Evolutionary conservation across 2,113 vertebrate species (phyloP).

Genomic region (Tyto alba): DNA sequence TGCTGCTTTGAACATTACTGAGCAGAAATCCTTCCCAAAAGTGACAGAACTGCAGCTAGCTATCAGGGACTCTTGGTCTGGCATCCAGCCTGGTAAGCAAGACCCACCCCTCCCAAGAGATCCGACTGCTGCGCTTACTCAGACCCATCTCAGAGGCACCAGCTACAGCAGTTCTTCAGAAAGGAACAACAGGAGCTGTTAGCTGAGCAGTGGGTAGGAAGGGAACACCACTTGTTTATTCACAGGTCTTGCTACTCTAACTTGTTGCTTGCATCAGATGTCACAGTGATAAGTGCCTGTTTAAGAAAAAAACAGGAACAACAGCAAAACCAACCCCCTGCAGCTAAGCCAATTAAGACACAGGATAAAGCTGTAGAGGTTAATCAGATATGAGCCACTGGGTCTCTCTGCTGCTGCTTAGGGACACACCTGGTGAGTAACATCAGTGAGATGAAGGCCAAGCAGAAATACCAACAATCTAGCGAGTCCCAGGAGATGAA

Average conservation of each 20-base stretch:
- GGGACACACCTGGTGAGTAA: neutral
- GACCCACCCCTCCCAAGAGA: neutral
- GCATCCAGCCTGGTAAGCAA: neutral
- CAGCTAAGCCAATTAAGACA: slow-evolving; percentile 44
- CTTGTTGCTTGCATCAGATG: neutral
- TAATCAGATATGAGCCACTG: slow-evolving; percentile 43
- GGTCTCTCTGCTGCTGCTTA: slow-evolving; percentile 19
- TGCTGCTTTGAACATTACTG: neutral
- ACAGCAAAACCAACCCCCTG: neutral
- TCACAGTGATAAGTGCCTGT: neutral
- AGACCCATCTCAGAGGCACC: neutral
- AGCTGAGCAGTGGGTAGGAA: neutral
- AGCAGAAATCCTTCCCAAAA: neutral
- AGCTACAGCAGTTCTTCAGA: neutral
- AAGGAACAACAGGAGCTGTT: neutral
- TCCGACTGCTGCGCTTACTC: neutral
- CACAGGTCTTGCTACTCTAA: neutral
- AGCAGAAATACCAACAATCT: neutral
- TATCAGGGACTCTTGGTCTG: neutral
- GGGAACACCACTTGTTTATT: neutral
- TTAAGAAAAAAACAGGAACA: neutral
- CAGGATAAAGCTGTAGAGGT: slow-evolving; percentile 21
- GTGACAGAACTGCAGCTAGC: neutral
- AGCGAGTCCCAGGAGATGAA: neutral
- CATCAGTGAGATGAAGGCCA: neutral